A percentile compares a stretch with the other conserved stretches of the same genome.
These are phyloP conservation scores for Peromyscus aztecus DNA, from an alignment of 2,797 vertebrate species.

Conservation along the genomic window DNA sequence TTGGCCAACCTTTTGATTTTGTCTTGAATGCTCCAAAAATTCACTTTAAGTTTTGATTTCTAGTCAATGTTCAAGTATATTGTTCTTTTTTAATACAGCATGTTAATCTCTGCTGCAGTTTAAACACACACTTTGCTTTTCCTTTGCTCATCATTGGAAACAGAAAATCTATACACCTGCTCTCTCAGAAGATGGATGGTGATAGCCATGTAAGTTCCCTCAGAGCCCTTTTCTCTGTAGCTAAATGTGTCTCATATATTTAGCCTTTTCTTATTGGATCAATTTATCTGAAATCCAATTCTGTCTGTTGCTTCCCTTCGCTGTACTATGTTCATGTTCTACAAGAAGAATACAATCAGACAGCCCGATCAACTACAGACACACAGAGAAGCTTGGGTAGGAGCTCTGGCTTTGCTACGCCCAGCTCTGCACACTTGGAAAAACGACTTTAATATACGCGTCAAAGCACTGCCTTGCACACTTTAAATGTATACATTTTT, in stretches of 20 bases:
- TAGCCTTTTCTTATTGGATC: constrained; percentile 63
- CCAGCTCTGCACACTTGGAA: not conserved
- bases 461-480: not conserved
- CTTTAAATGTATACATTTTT: not conserved
- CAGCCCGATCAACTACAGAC: not conserved
- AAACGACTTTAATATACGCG: not conserved
- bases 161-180: constrained; percentile 66
- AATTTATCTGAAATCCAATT: constrained; percentile 72
- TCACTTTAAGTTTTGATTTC: constrained; percentile 51
- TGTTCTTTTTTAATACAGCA: not conserved
- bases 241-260: constrained; percentile 50
- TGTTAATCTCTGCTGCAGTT: not conserved
- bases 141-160: constrained; percentile 6
- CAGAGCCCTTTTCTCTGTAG: constrained; percentile 26
- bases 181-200: not conserved
- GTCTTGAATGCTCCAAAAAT: constrained; percentile 24
- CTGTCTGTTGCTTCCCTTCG: constrained; percentile 36
- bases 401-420: not conserved
- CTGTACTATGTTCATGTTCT: constrained; percentile 48
- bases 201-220: not conserved
- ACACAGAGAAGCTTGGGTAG: not conserved
- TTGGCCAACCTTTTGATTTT: not conserved
- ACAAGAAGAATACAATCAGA: constrained; percentile 46
- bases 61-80: not conserved
- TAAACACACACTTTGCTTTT: constrained; percentile 44